These are phyloP conservation scores for Scaptomyza graminum DNA, from an alignment of 1,140 invertebrate species.

Conservation along the genomic window DNA sequence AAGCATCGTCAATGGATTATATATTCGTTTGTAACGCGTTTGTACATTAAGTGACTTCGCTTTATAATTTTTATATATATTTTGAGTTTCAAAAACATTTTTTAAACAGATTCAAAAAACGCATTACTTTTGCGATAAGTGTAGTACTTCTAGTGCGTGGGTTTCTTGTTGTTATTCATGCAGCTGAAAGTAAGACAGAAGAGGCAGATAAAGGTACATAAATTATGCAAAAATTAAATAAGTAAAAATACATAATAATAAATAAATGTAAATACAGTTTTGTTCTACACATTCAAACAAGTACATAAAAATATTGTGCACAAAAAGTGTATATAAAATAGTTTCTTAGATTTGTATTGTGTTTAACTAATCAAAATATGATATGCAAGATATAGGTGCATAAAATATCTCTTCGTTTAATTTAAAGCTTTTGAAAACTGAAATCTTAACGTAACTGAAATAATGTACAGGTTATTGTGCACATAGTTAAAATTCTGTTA, in stretches of 20 bases:
- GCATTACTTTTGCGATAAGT: constrained; percentile 76
- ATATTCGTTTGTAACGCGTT: constrained; percentile 22
- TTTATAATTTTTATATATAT: constrained; percentile 4
- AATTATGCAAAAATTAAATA: constrained; percentile 35
- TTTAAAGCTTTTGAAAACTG: constrained; percentile 45
- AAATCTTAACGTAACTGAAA: neutral
- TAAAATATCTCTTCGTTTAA: constrained; percentile 40
- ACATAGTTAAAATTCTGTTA: neutral
- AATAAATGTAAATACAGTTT: neutral
- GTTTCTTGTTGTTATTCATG: constrained; percentile 83
- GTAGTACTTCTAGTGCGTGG: constrained; percentile 82
- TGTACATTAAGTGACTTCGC: constrained; percentile 33
- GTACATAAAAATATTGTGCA: constrained; percentile 1
- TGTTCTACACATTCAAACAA: constrained; percentile 8
- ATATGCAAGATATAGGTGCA: constrained; percentile 45
- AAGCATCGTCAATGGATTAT: neutral
- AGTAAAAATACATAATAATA: neutral
- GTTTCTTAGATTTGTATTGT: constrained; percentile 22
- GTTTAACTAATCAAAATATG: constrained; percentile 43
- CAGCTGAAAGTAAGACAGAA: constrained; percentile 79
- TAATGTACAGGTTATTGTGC: neutral
- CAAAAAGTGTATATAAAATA: constrained; percentile 22
- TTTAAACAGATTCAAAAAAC: constrained; percentile 81
- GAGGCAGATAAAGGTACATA: constrained; percentile 62
- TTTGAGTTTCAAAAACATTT: constrained; percentile 70